Evolutionary conservation across 2,888 invertebrate species (phyloP).

Genomic region (Trissolcus japonicus): DNA sequence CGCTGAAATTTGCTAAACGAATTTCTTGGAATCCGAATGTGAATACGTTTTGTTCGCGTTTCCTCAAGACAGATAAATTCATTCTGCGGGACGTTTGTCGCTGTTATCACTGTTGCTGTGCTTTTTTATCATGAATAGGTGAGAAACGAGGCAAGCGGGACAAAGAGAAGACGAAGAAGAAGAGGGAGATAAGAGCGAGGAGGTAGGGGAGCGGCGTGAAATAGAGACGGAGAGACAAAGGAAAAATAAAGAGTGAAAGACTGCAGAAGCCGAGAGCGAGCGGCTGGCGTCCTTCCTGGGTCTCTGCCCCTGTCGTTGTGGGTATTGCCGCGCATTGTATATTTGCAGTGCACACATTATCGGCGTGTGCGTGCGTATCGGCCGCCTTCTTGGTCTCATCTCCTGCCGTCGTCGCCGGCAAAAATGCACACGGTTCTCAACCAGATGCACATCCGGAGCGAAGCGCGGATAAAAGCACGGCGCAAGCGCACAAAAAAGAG

Average conservation of each 20-base stretch:
- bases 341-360: conserved; percentile 71
- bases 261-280: conserved; percentile 58
- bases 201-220: conserved; percentile 7
- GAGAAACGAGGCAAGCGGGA: conserved; percentile 9
- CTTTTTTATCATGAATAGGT: conserved; percentile 1
- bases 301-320: conserved; percentile 72
- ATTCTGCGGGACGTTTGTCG: too few relatives aligned
- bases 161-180: conserved; percentile 1
- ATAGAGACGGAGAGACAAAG: conserved; percentile 33
- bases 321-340: conserved; percentile 68
- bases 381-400: conserved; percentile 52
- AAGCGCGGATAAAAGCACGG: conserved; percentile 31
- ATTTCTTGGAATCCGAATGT: too few relatives aligned
- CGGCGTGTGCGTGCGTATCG: conserved; percentile 60
- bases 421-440: conserved; percentile 75
- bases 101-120: not conserved
- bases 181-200: not conserved
- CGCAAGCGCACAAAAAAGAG: conserved; percentile 1
- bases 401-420: conserved; percentile 65
- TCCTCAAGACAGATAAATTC: too few relatives aligned
- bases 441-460: conserved; percentile 61
- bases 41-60: too few relatives aligned
- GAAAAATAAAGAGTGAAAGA: conserved; percentile 32
- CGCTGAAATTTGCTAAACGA: too few relatives aligned
- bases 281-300: conserved; percentile 74